phyloP scores from a whole-genome alignment of 2,113 vertebrate species.

The Dipodomys spectabilis region DNA sequence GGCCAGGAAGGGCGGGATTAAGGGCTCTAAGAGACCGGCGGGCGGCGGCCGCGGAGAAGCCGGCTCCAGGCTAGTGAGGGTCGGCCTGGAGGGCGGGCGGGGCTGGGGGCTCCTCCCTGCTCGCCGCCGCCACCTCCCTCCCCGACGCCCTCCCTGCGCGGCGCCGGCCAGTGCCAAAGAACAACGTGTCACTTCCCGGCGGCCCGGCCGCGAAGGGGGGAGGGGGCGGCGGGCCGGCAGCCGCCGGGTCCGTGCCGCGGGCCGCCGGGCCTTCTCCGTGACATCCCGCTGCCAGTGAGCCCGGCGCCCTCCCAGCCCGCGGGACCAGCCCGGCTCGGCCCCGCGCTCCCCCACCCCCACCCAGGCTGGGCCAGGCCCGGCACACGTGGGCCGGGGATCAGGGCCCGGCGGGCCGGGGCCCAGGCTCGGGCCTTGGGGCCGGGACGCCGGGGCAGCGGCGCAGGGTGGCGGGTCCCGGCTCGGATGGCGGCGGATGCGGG shows the following conservation, averaged over 20 bases:
- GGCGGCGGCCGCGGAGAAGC: conserved; percentile 49
- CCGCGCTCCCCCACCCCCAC: conserved; percentile 70
- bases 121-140: conserved; percentile 69
- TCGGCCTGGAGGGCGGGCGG: conserved; percentile 69
- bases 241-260: conserved; percentile 28
- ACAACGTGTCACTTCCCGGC: conserved; percentile 82
- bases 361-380: conserved; percentile 60
- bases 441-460: conserved; percentile 64
- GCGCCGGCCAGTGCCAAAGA: conserved; percentile 80
- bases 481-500: conserved; percentile 81
- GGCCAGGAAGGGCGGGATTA: conserved; percentile 61
- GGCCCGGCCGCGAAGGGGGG: conserved; percentile 66
- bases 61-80: conserved; percentile 66
- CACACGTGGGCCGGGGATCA: conserved; percentile 78
- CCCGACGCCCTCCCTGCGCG: conserved; percentile 74
- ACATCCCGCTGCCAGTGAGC: conserved; percentile 33
- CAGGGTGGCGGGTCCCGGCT: conserved; percentile 69
- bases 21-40: conserved; percentile 53
- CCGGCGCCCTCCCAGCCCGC: conserved; percentile 35
- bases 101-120: conserved; percentile 79
- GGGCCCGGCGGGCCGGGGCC: conserved; percentile 71
- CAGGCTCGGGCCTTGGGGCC: conserved; percentile 37
- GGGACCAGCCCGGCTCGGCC: conserved; percentile 48
- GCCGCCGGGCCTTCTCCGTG: conserved; percentile 56
- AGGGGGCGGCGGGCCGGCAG: conserved; percentile 56